Evolutionary conservation across 2,113 vertebrate species (phyloP).

Genomic region (Egretta garzetta): DNA sequence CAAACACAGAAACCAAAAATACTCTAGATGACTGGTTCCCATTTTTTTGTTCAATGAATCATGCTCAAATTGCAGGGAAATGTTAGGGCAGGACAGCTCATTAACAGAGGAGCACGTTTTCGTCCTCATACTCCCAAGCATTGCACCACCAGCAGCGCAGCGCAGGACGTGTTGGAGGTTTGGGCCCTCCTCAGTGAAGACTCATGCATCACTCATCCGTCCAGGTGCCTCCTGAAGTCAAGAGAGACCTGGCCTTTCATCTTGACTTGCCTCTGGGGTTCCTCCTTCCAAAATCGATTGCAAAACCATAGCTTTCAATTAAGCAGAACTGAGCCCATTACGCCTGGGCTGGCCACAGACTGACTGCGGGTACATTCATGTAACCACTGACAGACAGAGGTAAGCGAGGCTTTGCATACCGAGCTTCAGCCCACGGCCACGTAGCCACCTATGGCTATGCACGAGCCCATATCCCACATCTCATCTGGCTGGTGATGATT

Average conservation of each 20-base stretch:
- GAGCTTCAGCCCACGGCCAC: neutral
- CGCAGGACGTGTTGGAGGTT: neutral
- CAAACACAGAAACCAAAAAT: neutral
- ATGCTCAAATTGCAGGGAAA: neutral
- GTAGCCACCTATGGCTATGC: too few species aligned
- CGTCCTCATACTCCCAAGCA: neutral
- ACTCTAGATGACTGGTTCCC: neutral
- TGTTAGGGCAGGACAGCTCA: neutral
- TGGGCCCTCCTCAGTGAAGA: neutral
- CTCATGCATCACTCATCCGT: too few species aligned
- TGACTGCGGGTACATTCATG: neutral
- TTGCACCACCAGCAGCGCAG: neutral
- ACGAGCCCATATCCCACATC: accelerated
- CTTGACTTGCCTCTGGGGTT: neutral
- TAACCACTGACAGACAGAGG: neutral
- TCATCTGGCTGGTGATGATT: neutral
- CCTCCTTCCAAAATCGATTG: neutral
- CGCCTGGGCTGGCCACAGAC: accelerated
- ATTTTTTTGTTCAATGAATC: neutral
- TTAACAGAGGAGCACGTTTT: neutral
- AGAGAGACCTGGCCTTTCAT: neutral
- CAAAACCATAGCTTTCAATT: neutral
- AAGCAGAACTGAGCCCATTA: neutral
- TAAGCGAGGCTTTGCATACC: accelerated
- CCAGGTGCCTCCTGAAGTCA: neutral